Base-by-base conservation (phyloP, 2,888 invertebrate species). In the Tenthredo amoena region DNA sequence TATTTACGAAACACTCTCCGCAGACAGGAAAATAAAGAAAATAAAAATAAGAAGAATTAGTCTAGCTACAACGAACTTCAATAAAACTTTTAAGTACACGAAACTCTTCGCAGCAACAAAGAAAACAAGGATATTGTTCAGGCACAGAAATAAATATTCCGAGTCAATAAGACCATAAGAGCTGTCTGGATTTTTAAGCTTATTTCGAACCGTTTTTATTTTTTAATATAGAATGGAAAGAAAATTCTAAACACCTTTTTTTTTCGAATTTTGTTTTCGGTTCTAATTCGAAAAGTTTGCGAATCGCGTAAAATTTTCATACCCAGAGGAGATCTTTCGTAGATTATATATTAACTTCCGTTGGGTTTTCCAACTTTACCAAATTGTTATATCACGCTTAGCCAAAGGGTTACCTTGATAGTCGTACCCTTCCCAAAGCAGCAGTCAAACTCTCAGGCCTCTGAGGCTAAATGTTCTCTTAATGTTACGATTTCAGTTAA, bases 381-480 rank as follows among this genome's bases (percentile, higher is more conserved):
- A 71, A 34, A 71, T 71, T 71, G 37, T 71, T 71, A 37, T 71
- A 71, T 71, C 37, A 40, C 37, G 26, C 37, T 37, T 71, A 71
- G 71, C 71, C 37, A 71, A 71, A 71, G 71, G 71, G 71, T 71
- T 71, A 18, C 34, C 71, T n/a, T 37, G 71, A 37, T 71, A 37
- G 71, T 40, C 37, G n/a, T n/a, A 37, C 71, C 71, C 71, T 37
- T 37, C 71, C 71, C 71, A 71, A 71, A 71, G 71, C 37, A 71
- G 37, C 71, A 71, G 71, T 71, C 71, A 71, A 71, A 71, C 37
- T 71, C 71, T 71, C 1, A 37, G 62, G 26, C 62, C 62, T 26
- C 62, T 62, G 62, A 62, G n/a, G 71, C 71, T 71, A 34, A 71
- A 71, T 37, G 71, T 71, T 71, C 71, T 71, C 71, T 71, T 71